phyloP scores from a whole-genome alignment of 2,797 vertebrate species.

The Mormyrops boulengeri region DNA sequence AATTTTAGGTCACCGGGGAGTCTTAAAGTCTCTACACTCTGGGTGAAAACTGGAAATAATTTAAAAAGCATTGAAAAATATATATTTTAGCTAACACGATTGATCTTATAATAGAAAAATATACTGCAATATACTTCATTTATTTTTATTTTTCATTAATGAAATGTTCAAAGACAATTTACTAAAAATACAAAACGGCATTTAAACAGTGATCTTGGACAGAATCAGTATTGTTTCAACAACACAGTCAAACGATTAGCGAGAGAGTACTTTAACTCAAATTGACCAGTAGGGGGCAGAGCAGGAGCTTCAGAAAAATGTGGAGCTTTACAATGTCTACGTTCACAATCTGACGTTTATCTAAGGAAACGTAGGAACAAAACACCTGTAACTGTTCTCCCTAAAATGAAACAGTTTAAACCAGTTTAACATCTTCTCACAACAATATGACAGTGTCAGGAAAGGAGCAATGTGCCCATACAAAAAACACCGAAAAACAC shows the following conservation, averaged over 20 bases:
- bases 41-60: background rate
- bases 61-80: background rate
- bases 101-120: background rate
- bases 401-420: background rate
- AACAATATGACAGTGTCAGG: background rate
- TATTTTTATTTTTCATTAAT: background rate
- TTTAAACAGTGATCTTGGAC: background rate
- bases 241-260: background rate
- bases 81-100: background rate
- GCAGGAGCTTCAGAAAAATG: background rate
- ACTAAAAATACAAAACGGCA: background rate
- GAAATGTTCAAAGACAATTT: background rate
- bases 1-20: background rate
- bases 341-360: background rate
- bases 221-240: background rate
- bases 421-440: background rate
- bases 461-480: background rate
- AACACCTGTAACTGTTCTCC: background rate
- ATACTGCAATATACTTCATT: background rate
- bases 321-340: background rate
- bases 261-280: background rate
- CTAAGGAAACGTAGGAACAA: background rate
- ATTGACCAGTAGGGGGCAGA: background rate
- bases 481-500: background rate
- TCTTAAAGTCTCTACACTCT: background rate